Evolutionary conservation across 2,888 invertebrate genomes (phyloP), one percentile per base, ranked within the genome.

Genomic region (Cataglyphis albicans): DNA sequence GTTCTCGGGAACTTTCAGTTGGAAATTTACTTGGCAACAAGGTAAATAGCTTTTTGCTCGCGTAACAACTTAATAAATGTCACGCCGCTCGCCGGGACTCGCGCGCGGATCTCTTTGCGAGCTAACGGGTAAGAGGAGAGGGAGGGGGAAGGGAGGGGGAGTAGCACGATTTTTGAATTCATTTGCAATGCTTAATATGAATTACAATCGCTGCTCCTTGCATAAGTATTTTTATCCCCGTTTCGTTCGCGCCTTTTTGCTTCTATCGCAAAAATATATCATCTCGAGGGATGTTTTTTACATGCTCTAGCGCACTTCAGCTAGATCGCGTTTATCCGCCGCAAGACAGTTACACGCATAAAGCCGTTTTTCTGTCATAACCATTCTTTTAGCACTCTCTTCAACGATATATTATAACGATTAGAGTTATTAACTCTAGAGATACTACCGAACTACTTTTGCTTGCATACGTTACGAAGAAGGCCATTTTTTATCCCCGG

Each of bases 1-100:
- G 82, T 80, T 81, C 88, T 80, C 88, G 82, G 85, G 81, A 82
- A 88, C 84, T 88, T 87, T 82, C 74, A 78, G 73, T 65, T 78
- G 59, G 61, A 68, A 80, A 52, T 76, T 82, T 70, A 15, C 52
- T 68, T 59, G 21, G 44, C 64, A 76, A 70, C 78, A 70, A 59
- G 78, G 78, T 70, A 70, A 80, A 80, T 80, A 68, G 78, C 78
- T 80, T 80, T 80, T 80, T 80, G 59, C 70, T 59, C 59, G 78
- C 15, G 67, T 70, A 70, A 80, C 78, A 80, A 80, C 78, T 80
- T 80, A 80, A 80, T 80, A 80, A 80, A 80, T 80, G 70, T 80
- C 78, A 80, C 35, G 48, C 70, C 57, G 59, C 68, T 59, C 68
- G 65, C 68, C 32, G 59, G 29, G n/a, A 59, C 68, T 32, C 44